Percentiles rank a stretch among this genome's conserved stretches.
phyloP scores from a whole-genome alignment of 2,888 invertebrate species.

The Rhagium mordax region DNA sequence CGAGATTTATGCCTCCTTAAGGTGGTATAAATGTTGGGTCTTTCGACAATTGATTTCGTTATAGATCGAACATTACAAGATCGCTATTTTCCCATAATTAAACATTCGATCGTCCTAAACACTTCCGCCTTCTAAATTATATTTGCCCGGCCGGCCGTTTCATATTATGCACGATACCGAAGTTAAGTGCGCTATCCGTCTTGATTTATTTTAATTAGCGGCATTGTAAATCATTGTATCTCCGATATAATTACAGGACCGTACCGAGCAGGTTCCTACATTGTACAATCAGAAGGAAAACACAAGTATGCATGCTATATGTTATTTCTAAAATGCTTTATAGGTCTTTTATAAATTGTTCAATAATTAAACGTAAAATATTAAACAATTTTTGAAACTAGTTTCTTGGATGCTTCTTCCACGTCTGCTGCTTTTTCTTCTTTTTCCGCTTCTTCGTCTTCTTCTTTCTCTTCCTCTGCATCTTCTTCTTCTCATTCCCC shows the following conservation, averaged over 20 bases:
- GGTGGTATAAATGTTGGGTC: constrained; percentile 64
- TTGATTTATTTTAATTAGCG: neutral
- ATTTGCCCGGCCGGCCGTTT: neutral
- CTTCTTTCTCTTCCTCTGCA: too few relatives aligned
- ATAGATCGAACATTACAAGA: constrained; percentile 41
- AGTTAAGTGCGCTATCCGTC: neutral
- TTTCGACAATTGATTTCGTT: constrained; percentile 63
- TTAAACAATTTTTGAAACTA: too few relatives aligned
- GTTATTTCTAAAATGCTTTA: too few relatives aligned
- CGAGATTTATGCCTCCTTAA: constrained; percentile 65
- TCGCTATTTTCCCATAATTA: constrained; percentile 39
- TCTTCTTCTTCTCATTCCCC: too few relatives aligned
- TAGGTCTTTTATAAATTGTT: too few relatives aligned
- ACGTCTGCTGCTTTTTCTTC: too few relatives aligned
- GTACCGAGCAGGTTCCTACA: neutral
- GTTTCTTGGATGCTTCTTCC: too few relatives aligned
- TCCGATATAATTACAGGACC: neutral
- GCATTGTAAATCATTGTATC: neutral
- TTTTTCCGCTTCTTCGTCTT: too few relatives aligned
- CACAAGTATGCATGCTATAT: too few relatives aligned
- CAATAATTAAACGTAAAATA: too few relatives aligned
- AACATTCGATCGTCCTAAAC: constrained; percentile 39
- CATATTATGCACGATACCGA: neutral
- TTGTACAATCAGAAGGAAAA: too few relatives aligned
- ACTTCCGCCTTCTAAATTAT: constrained; percentile 53